Base-by-base conservation (phyloP, 2,888 invertebrate species). In the Sinodicranocentrus sp. region DNA sequence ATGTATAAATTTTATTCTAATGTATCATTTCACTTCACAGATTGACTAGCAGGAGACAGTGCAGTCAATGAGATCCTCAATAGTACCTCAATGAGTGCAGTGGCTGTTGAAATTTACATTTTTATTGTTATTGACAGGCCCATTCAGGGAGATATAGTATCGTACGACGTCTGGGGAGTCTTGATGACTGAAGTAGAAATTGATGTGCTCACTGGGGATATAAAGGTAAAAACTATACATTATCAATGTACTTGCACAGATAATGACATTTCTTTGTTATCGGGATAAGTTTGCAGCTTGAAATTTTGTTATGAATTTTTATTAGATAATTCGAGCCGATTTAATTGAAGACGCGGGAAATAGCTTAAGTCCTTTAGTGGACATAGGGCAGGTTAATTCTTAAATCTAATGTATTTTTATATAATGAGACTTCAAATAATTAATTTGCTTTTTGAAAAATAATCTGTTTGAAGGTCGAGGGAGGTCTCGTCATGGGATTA, bases 151-250 rank as follows among this genome's bases (percentile, higher is more conserved):
- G 72, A 72, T 15, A 10, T 88, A 1, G 73, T 83, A 23, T 61
- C 80, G 8, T 91, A 91, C 86, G 89, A 88, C 82, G 89, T 90
- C 15, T 91, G 90, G 88, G 90, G 90, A 1, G 90, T 89, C 13
- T 89, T 89, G 0, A 89, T 89, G 13, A 84, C 90, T 2, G 91
- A 91, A 88, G 90, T 91, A 15, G 95, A 96, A 90, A 90, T 96
- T 0, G 96, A 96, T 90, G 91, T 95, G 13, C 91, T 96, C 23
- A 95, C 95, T 0, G 96, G 96, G 13, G 94, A 95, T 89, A 93
- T 94, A 89, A 91, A 86, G 73, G 68, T 77, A 75, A 6, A 10
- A 39, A 39, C 43, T 10, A 44, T 23, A 5, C 13, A 13, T 43
- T 19, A 19, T 13, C 21, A 25, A 19, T 44, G 25, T 61, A 70